phyloP scores from a whole-genome alignment of 2,888 invertebrate species.

The Anorthoa munda region DNA sequence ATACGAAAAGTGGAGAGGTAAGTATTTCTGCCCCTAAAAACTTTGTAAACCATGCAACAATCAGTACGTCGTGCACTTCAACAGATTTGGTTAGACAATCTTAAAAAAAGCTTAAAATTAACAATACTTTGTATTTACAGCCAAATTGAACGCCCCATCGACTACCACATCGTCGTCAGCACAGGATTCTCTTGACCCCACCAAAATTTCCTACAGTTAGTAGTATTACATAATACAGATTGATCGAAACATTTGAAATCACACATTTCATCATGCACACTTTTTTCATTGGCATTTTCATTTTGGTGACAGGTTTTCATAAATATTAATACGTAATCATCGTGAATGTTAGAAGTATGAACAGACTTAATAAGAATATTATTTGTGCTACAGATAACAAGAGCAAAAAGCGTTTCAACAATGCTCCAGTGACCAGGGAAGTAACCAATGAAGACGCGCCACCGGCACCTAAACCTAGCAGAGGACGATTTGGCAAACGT shows the following conservation, averaged over 20 bases:
- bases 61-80: neutral
- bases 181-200: constrained; percentile 78
- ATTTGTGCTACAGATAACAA: constrained; percentile 52
- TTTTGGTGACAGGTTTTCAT: constrained; percentile 39
- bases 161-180: constrained; percentile 72
- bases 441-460: constrained; percentile 80
- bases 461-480: constrained; percentile 78
- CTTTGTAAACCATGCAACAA: neutral
- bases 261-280: constrained; percentile 24
- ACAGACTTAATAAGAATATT: neutral
- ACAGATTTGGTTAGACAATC: too few species aligned
- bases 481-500: constrained; percentile 87
- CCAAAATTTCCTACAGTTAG: constrained; percentile 85
- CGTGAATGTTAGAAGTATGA: neutral
- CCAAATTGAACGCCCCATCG: constrained; percentile 80
- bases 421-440: constrained; percentile 78
- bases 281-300: constrained; percentile 36
- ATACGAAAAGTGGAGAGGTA: neutral
- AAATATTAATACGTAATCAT: constrained; percentile 4
- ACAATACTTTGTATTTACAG: constrained; percentile 74
- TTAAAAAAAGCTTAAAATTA: constrained; percentile 56
- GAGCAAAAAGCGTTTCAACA: constrained; percentile 77
- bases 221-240: constrained; percentile 46
- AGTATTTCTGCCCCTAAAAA: neutral
- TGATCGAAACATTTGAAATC: constrained; percentile 8